Evolutionary conservation across 2,888 invertebrate species (phyloP), one percentile per base, ranked within the genome.

Genomic region (Xylocampa areola): DNA sequence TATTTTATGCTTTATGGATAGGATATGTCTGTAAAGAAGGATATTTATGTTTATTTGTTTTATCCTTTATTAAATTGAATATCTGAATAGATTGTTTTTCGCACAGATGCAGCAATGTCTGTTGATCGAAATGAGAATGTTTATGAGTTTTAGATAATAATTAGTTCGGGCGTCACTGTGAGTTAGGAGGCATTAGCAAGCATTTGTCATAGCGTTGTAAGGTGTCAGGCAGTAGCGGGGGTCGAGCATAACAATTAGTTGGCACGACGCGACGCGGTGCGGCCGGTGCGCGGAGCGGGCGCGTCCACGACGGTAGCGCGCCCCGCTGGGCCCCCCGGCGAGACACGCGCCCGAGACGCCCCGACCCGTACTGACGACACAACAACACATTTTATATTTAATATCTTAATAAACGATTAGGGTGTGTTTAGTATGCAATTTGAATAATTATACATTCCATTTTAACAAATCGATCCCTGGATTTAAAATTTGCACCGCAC

Each of bases 381-480:
- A 68, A 63, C 71, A 80, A 77, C 82, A 76, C 75, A 64, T 76
- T 76, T 83, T 84, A 89, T 91, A 90, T 90, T 87, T 92, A 91
- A 92, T 92, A 92, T 90, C 92, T 90, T 92, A 92, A 93, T 93
- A 92, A 90, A 87, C 85, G 82, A 86, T 92, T 87, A 88, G 88
- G 84, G 87, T 81, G 82, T 85, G 83, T 85, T 88, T 85, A 87
- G 78, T 82, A 85, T 84, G 81, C 84, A 83, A 81, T 86, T 84
- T 82, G 80, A 85, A 86, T 88, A 90, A 90, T 91, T 85, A 89
- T 82, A 77, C 81, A 87, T 85, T 84, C 81, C 81, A 77, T 82
- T 79, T 79, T 74, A 80, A 82, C 80, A 80, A 81, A 77, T 82
- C 73, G 77, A 71, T 74, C 68, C 68, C 73, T 66, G 54, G 71